Conservation (phyloP, 2,888 invertebrate species). For the Thymelicus sylvestris region DNA sequence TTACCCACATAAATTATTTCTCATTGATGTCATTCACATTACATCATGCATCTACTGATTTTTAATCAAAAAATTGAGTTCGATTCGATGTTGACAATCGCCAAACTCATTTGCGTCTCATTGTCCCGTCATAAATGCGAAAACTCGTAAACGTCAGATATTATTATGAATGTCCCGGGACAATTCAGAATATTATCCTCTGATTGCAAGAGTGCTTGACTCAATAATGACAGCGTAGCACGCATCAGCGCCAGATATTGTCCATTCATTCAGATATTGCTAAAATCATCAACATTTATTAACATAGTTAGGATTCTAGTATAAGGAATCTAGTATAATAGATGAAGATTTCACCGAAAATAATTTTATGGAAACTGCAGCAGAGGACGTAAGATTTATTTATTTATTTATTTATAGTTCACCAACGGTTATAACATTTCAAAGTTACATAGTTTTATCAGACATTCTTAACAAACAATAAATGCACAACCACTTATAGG, state of each 20-base stretch:
- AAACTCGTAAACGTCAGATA: conserved; percentile 29
- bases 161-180: conserved; percentile 31
- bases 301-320: neutral
- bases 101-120: conserved; percentile 33
- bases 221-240: conserved; percentile 21
- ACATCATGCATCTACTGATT: conserved; percentile 12
- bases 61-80: conserved; percentile 19
- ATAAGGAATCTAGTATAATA: no score
- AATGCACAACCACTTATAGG: no score
- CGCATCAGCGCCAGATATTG: conserved; percentile 31
- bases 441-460: no score
- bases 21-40: conserved; percentile 13
- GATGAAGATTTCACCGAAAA: no score
- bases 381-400: no score
- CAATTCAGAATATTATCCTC: conserved; percentile 35
- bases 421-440: no score
- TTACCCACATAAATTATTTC: neutral
- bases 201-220: conserved; percentile 34
- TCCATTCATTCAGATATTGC: conserved; percentile 16
- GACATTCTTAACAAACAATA: no score
- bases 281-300: conserved; percentile 7
- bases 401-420: no score
- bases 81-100: conserved; percentile 31
- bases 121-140: conserved; percentile 30
- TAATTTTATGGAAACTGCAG: no score